These are phyloP conservation scores for Sphaerophoria taeniata DNA, from an alignment of 2,888 invertebrate genomes.

Conservation along the genomic window DNA sequence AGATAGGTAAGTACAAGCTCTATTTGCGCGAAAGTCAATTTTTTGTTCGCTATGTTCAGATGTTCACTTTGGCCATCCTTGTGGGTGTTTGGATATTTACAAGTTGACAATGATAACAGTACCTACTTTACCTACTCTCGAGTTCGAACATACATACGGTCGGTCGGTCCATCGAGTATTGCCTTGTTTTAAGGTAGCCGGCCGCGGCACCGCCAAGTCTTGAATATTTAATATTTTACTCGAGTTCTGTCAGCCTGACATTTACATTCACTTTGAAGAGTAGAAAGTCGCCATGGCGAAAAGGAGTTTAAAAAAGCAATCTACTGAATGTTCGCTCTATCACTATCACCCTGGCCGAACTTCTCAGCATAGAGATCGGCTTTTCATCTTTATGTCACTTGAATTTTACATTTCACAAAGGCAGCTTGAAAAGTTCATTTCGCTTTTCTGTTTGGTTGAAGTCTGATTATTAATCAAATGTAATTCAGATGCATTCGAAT, in stretches of 20 bases:
- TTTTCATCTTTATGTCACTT: slow-evolving; percentile 71
- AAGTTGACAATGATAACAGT: slow-evolving; percentile 74
- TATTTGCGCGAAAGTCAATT: slow-evolving; percentile 73
- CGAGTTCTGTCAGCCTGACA: slow-evolving; percentile 70
- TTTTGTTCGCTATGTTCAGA: slow-evolving; percentile 58
- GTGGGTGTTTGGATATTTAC: slow-evolving; percentile 74
- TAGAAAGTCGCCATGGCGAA: slow-evolving; percentile 59
- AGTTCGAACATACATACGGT: neutral
- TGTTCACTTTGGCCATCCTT: slow-evolving; percentile 62
- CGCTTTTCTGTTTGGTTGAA: slow-evolving; percentile 57
- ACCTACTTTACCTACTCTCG: slow-evolving; percentile 23
- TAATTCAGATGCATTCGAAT: slow-evolving; percentile 69
- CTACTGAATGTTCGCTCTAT: slow-evolving; percentile 30
- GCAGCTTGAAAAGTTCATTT: slow-evolving; percentile 34
- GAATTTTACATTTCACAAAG: slow-evolving; percentile 58
- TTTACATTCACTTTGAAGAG: slow-evolving; percentile 71
- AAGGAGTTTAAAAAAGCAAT: neutral
- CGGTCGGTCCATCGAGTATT: slow-evolving; percentile 50
- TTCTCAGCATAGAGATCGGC: slow-evolving; percentile 18
- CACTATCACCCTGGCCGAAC: slow-evolving; percentile 31
- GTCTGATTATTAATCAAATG: slow-evolving; percentile 72
- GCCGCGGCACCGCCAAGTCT: slow-evolving; percentile 20
- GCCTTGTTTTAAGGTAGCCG: slow-evolving; percentile 67
- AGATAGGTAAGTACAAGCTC: slow-evolving; percentile 49
- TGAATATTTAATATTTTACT: slow-evolving; percentile 71